These are phyloP conservation scores for Gila orcuttii DNA, from an alignment of 2,113 vertebrate genomes.

Conservation along the genomic window DNA sequence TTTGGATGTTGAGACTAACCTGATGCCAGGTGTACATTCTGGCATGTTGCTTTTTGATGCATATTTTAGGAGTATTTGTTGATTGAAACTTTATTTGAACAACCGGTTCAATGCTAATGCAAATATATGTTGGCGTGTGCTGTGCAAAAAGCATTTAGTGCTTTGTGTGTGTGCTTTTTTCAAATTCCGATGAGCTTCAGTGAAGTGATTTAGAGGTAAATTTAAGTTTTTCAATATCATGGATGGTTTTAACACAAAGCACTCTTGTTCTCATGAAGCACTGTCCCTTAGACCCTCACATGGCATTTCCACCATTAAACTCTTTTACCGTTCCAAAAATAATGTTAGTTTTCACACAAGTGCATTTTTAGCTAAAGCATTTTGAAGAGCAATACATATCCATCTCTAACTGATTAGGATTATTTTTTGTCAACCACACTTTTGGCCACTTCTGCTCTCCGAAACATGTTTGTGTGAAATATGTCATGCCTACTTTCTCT, in stretches of 20 bases:
- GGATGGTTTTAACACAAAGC: slow-evolving; percentile 55
- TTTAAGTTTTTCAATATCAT: slow-evolving; percentile 68
- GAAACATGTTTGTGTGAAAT: slow-evolving; percentile 62
- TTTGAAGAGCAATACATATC: slow-evolving; percentile 70
- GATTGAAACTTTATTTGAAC: slow-evolving; percentile 23
- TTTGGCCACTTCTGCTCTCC: slow-evolving; percentile 67
- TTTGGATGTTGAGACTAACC: slow-evolving; percentile 23
- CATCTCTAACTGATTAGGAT: slow-evolving; percentile 58
- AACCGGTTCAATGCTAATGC: slow-evolving; percentile 21
- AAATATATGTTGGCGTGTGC: slow-evolving; percentile 22
- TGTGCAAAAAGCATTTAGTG: slow-evolving; percentile 33
- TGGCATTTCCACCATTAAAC: slow-evolving; percentile 57
- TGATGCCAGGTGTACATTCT: slow-evolving; percentile 1
- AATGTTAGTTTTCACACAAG: slow-evolving; percentile 41
- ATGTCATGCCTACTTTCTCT: slow-evolving; percentile 64
- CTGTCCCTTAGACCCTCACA: slow-evolving; percentile 46
- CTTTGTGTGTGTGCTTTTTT: slow-evolving; percentile 12
- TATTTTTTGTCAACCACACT: slow-evolving; percentile 63
- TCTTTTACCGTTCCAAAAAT: slow-evolving; percentile 52
- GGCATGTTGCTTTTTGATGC: slow-evolving; percentile 26
- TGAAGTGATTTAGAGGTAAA: slow-evolving; percentile 57
- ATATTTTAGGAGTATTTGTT: slow-evolving; percentile 1
- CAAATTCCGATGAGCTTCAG: slow-evolving; percentile 50
- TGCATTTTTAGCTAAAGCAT: slow-evolving; percentile 73
- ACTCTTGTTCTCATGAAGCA: slow-evolving; percentile 47